Conservation (phyloP, 2,888 invertebrate species). For the Nysson spinosus region DNA sequence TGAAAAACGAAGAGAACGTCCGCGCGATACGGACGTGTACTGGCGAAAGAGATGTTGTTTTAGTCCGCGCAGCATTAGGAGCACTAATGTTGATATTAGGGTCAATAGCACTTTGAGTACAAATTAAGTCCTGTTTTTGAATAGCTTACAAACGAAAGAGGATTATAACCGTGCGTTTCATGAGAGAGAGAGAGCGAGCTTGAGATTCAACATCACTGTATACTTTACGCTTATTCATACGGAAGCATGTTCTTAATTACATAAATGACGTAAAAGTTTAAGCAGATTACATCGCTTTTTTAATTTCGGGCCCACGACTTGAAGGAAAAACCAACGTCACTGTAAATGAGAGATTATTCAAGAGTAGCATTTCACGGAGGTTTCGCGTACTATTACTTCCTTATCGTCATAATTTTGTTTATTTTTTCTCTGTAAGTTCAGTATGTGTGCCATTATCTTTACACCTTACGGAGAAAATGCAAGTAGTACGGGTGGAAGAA, state of each 20-base stretch:
- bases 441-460: too few species aligned
- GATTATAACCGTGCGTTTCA: neutral
- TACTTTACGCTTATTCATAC: slow-evolving; percentile 4
- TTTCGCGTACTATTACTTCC: too few species aligned
- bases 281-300: neutral
- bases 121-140: slow-evolving; percentile 21
- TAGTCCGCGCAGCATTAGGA: slow-evolving; percentile 9
- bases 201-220: neutral
- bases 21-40: slow-evolving; percentile 1
- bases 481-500: neutral
- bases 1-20: slow-evolving; percentile 28
- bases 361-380: too few species aligned
- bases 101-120: slow-evolving; percentile 26
- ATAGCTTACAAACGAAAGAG: neutral
- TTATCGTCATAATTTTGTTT: too few species aligned
- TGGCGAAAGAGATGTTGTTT: slow-evolving; percentile 15
- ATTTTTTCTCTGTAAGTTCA: too few species aligned
- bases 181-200: too few species aligned
- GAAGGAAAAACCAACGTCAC: too few species aligned
- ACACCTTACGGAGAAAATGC: too few species aligned
- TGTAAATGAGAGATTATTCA: too few species aligned
- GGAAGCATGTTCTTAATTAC: slow-evolving; percentile 19
- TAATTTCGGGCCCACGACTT: too few species aligned
- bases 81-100: slow-evolving; percentile 31
- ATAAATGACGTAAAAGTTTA: slow-evolving; percentile 16